Percentiles rank a stretch among this genome's conserved stretches.
phyloP scores from a whole-genome alignment of 2,888 invertebrate species.

The Mimumesa dahlbomi region DNA sequence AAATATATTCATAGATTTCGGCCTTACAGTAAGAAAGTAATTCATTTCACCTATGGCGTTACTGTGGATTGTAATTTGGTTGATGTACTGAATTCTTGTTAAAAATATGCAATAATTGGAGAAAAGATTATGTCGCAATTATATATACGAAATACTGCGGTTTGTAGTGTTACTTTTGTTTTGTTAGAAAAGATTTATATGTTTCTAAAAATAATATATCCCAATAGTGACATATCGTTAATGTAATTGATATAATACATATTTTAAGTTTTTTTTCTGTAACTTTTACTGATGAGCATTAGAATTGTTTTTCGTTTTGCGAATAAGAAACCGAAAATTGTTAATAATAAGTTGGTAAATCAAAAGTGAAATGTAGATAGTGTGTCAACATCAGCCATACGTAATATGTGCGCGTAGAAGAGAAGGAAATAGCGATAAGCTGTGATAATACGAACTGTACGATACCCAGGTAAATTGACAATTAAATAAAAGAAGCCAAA shows the following conservation, averaged over 20 bases:
- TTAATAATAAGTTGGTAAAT: conserved; percentile 12
- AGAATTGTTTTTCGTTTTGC: background rate
- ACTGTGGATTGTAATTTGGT: too few species aligned
- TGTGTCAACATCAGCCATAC: background rate
- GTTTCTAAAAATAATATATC: background rate
- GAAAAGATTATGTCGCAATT: too few species aligned
- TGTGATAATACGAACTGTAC: conserved; percentile 75
- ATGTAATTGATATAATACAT: conserved; percentile 12
- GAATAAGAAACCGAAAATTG: background rate
- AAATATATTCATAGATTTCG: too few species aligned
- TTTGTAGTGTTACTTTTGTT: too few species aligned
- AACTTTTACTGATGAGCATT: too few species aligned
- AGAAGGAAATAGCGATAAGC: conserved; percentile 72
- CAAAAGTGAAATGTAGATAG: background rate
- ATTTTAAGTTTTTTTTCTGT: conserved; percentile 4
- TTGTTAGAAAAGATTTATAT: background rate
- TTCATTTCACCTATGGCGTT: too few species aligned
- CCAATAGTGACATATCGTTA: background rate
- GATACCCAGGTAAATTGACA: conserved; percentile 62
- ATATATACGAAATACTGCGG: too few species aligned
- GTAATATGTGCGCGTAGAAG: conserved; percentile 26
- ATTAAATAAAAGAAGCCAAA: conserved; percentile 49
- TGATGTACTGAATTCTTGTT: too few species aligned
- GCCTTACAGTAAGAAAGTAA: too few species aligned
- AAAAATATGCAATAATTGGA: too few species aligned